Evolutionary conservation across 64 coral and sea anemone species (phyloP), one percentile per base, ranked within the genome.

Genomic region (Cladopsammia gracilis): DNA sequence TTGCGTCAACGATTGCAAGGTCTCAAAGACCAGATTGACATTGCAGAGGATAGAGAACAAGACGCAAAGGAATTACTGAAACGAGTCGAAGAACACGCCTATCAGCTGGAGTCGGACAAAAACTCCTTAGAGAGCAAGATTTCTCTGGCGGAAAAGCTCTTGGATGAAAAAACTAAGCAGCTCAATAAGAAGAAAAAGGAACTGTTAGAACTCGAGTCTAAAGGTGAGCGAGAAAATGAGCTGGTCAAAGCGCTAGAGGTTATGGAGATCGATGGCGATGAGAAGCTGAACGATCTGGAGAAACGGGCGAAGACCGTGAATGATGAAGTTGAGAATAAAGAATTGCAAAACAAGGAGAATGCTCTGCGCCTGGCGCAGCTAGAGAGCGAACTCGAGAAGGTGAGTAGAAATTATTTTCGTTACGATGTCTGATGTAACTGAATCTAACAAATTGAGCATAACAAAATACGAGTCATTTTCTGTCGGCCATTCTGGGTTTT

Each of bases 261-360:
- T 25, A 90, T 81, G 46, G 96, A 98, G 76, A 25, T 98, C 22
- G 96, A 98, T 47, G 96, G 96, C 18, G 96, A 98, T 45, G 96
- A 94, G 15, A 98, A 88, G 71, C 77, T 98, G 16, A 94, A 69
- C 57, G 88, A 91, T 43, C 51, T 98, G 57, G 96, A 98, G 48
- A 90, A 83, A n/a, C 72, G 50, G 59, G 56, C 90, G 15, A 90
- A 98, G 15, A 89, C 90, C 25, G 88, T 89, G 18, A 91, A 51
- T 58, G 59, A 81, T 7, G 77, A 75, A 0, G 82, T 83, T 7
- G 62, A 93, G 10, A 73, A 82, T 10, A 94, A 93, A 7, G 96
- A 98, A 52, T 78, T 87, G 34, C 72, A 89, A 18, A 70, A 90
- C 66, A 86, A 52, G 3, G 96, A 98, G 79, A 61, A 91, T 11